A percentile compares a stretch with the other conserved stretches of the same genome.
phyloP scores from a whole-genome alignment of 2,888 invertebrate species.

The Diaperis boleti region DNA sequence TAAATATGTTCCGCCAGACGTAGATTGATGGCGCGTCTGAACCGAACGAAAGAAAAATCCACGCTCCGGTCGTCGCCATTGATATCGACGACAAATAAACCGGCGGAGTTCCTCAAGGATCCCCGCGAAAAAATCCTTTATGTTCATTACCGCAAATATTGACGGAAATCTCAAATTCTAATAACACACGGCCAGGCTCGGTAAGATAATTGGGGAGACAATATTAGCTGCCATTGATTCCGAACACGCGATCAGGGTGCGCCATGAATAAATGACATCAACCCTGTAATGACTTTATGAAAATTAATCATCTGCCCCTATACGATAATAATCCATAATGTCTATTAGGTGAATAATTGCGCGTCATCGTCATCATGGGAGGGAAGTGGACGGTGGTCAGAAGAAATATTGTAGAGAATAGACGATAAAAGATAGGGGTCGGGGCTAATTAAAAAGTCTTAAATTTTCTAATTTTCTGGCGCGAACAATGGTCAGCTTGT shows the following conservation, averaged over 20 bases:
- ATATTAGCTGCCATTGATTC: conserved; percentile 61
- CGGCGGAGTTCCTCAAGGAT: no score
- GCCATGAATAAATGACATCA: conserved; percentile 57
- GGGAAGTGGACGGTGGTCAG: conserved; percentile 17
- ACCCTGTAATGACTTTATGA: conserved; percentile 59
- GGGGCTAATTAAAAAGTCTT: no score
- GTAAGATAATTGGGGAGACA: conserved; percentile 55
- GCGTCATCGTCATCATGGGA: conserved; percentile 10
- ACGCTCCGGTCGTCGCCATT: conserved; percentile 2
- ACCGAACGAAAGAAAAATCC: conserved; percentile 8
- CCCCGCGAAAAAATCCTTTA: no score
- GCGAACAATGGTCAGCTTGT: no score
- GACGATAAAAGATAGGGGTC: no score
- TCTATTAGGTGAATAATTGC: conserved; percentile 36
- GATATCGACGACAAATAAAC: no score
- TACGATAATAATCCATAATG: conserved; percentile 56
- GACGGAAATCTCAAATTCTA: conserved; percentile 61
- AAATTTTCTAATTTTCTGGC: no score
- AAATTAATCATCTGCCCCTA: conserved; percentile 56
- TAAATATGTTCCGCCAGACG: conserved; percentile 51
- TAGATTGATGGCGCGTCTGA: conserved; percentile 38
- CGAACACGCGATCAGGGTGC: conserved; percentile 58
- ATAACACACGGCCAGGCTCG: conserved; percentile 50
- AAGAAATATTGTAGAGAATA: no score
- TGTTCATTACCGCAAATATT: conserved; percentile 60